Percentiles rank a stretch among this genome's conserved stretches.
phyloP scores from a whole-genome alignment of 2,113 vertebrate genomes.

The Catharus bicknelli region DNA sequence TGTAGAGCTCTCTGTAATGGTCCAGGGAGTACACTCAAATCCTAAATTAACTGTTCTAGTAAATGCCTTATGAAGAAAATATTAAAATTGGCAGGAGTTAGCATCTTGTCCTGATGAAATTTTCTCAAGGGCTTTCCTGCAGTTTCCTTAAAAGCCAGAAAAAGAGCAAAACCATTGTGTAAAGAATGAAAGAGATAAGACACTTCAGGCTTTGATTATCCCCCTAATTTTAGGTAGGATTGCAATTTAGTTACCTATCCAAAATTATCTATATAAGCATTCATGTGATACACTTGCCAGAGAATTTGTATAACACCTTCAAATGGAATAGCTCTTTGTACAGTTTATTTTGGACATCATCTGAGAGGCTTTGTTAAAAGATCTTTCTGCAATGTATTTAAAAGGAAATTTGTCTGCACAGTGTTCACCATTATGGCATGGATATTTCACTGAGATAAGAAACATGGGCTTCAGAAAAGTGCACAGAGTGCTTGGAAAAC shows the following conservation, averaged over 20 bases:
- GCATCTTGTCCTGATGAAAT: background rate
- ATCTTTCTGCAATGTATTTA: background rate
- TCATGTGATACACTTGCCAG: background rate
- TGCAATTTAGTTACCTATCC: background rate
- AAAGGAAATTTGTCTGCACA: background rate
- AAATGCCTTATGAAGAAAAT: background rate
- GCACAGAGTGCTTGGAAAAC: background rate
- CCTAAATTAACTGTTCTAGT: background rate
- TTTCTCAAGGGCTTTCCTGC: background rate
- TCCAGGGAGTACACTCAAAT: background rate
- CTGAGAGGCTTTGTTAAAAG: background rate
- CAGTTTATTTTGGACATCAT: background rate
- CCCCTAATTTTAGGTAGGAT: background rate
- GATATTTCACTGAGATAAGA: background rate
- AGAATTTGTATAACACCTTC: background rate
- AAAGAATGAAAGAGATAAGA: background rate
- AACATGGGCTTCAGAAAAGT: background rate
- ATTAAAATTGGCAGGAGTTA: background rate
- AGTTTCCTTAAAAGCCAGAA: background rate
- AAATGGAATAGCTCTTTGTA: background rate
- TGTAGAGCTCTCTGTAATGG: background rate
- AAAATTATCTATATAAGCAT: background rate
- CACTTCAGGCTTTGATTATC: background rate
- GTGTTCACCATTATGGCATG: background rate
- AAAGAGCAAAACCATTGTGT: background rate